Base-by-base conservation (phyloP, 2,888 invertebrate genomes). In the Zygogramma bicolorata region DNA sequence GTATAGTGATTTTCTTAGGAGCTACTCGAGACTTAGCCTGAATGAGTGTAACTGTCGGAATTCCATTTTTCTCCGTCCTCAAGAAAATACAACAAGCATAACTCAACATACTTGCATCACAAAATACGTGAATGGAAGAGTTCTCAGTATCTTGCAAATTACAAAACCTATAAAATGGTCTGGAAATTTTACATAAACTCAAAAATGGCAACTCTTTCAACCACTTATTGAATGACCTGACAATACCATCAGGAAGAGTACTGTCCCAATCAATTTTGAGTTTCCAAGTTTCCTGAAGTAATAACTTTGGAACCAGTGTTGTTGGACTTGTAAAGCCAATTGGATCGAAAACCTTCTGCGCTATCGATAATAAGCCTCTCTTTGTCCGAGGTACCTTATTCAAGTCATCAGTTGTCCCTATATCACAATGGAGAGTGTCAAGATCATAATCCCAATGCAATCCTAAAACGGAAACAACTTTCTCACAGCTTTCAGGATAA, bases 311-410 rank as follows among this genome's bases (percentile, higher is more conserved):
- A 3, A 57, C 13, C 29, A 57, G 10, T 3, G 66, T 68, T n/a
- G 63, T 53, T 10, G 75, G 75, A 46, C 69, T 49, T 5, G 61
- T 66, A 46, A 73, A 73, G 3, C 73, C 65, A 10, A 70, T 70
- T 3, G 73, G 66, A 58, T 66, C 69, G 25, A 73, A 73, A 15
- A 73, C 60, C n/a, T 34, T 58, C 5, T 73, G 70, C 10, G 73
- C 65, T 27, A 68, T 25, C 13, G 60, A 60, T 38, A 68, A 63
- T 15, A 68, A 34, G 18, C 34, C 15, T 20, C 68, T 31, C n/a
- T 68, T 68, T 42, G 68, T 68, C n/a, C 27, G 15, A 29, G 31
- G 18, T 22, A 7, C 3, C 34, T 49, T 31, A 13, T 67, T 46
- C 7, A 34, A 7, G 4, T 53, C 31, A 15, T 58, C 59, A 10